A percentile compares a stretch with the other conserved stretches of the same genome.
phyloP scores from a whole-genome alignment of 2,113 vertebrate species.

The cattle (Bos taurus) region ARS-UCD2.0 NC_037335.1:93907501-93908000 shows the following conservation, averaged over 20 bases:
- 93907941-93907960: not conserved
- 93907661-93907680: not conserved
- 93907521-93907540: not conserved
- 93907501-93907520: not conserved
- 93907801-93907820: not conserved
- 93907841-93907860: not conserved
- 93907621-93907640: not conserved
- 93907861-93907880: not conserved
- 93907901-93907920: not conserved
- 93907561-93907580: not conserved
- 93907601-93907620: not conserved
- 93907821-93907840: not conserved
- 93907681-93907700: not conserved
- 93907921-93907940: not conserved
- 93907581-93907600: not conserved
- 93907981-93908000: not conserved
- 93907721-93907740: not conserved
- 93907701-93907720: constrained; percentile 1
- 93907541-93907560: not conserved
- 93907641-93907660: not conserved
- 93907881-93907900: not conserved
- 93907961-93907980: not conserved
- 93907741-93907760: not conserved
- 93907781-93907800: not conserved
- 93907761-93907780: not conserved